Conservation (phyloP, 2,113 vertebrate genomes). For the Cygnus atratus region DNA sequence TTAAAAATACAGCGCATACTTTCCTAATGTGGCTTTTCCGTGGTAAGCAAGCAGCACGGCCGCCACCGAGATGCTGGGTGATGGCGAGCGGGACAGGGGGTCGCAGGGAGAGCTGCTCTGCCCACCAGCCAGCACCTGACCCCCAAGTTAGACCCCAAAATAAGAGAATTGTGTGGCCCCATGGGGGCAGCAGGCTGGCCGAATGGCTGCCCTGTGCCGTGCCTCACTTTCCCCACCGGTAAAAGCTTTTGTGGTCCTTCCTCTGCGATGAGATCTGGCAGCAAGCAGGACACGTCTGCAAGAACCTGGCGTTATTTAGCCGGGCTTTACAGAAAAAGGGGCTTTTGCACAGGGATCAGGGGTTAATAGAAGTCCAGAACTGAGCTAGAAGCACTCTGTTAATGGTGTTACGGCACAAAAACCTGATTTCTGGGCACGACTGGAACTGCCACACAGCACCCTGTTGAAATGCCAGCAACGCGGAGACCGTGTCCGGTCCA, state of each 20-base stretch:
- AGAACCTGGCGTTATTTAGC: not conserved
- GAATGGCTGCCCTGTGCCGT: not conserved
- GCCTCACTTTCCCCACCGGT: slow-evolving; percentile 13
- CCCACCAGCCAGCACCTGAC: not conserved
- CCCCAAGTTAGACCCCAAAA: not conserved
- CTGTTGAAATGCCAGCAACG: not conserved
- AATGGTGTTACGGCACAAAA: not conserved
- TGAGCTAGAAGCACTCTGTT: not conserved
- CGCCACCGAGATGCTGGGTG: not conserved
- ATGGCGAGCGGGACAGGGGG: not conserved
- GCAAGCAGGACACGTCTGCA: not conserved
- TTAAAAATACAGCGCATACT: slow-evolving; percentile 62
- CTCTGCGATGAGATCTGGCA: not conserved
- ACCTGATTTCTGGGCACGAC: not conserved
- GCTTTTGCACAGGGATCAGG: not conserved
- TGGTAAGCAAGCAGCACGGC: not conserved
- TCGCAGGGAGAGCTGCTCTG: not conserved
- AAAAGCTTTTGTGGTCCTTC: not conserved
- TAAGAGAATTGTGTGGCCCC: rapidly evolving
- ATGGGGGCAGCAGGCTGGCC: rapidly evolving
- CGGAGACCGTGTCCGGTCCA: rapidly evolving
- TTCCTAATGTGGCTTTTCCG: slow-evolving; percentile 52
- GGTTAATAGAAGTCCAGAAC: not conserved
- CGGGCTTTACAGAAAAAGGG: not conserved
- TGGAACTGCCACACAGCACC: not conserved